phyloP scores from a whole-genome alignment of 2,888 invertebrate genomes.

The Tryphoninae sp. region DNA sequence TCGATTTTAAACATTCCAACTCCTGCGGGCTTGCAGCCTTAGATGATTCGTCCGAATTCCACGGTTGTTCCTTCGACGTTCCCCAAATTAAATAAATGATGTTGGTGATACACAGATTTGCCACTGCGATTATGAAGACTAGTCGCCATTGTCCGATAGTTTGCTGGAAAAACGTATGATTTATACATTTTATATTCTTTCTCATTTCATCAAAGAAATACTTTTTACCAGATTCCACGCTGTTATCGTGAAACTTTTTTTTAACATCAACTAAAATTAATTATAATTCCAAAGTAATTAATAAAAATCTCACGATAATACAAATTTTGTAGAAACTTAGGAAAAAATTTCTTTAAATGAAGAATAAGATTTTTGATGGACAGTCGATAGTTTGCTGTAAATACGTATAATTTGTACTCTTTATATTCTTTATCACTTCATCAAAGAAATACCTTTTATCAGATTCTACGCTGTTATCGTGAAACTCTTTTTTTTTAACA shows the following conservation, averaged over 20 bases:
- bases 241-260: neutral
- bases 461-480: too few relatives aligned
- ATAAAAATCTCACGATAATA: neutral
- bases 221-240: too few relatives aligned
- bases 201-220: neutral
- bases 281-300: neutral
- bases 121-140: slow-evolving; percentile 77
- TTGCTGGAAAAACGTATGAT: slow-evolving; percentile 71
- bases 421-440: slow-evolving; percentile 1
- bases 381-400: slow-evolving; percentile 77
- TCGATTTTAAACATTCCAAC: slow-evolving; percentile 40
- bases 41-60: slow-evolving; percentile 69
- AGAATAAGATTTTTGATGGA: slow-evolving; percentile 18
- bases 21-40: slow-evolving; percentile 48
- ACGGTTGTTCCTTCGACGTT: slow-evolving; percentile 75
- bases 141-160: slow-evolving; percentile 77
- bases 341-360: slow-evolving; percentile 8
- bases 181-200: neutral
- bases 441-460: neutral
- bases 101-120: slow-evolving; percentile 70
- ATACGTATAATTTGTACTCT: neutral
- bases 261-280: neutral
- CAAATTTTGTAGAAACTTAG: neutral
- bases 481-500: neutral
- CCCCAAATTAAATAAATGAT: slow-evolving; percentile 73